A percentile compares a stretch with the other conserved stretches of the same genome.
phyloP scores from a whole-genome alignment of 2,797 vertebrate species.

The Pseudochirops corinnae region DNA sequence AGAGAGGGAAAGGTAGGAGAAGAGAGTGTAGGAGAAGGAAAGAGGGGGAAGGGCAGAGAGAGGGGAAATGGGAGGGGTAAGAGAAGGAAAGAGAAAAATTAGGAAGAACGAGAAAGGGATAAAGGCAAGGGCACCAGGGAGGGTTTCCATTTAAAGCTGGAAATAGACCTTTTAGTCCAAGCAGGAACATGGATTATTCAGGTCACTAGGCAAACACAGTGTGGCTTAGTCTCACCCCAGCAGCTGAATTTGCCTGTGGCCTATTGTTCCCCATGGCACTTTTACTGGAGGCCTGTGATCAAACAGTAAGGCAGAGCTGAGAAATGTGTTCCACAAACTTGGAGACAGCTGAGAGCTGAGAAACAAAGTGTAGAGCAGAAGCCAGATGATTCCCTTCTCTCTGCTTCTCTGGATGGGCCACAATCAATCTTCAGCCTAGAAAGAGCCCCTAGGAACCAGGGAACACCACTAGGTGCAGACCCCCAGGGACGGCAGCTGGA shows the following conservation, averaged over 20 bases:
- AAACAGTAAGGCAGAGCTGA: background rate
- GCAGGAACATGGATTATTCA: background rate
- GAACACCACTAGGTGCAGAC: background rate
- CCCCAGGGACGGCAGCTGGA: background rate
- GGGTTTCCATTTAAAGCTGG: background rate
- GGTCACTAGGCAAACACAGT: background rate
- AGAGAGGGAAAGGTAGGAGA: background rate
- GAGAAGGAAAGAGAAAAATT: background rate
- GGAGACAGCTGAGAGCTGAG: background rate
- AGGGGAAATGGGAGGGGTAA: background rate
- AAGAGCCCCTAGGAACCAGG: background rate
- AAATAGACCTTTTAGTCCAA: background rate
- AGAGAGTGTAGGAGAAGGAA: background rate
- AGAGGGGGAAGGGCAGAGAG: background rate
- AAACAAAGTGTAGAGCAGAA: background rate
- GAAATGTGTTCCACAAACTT: background rate
- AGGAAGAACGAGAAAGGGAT: background rate
- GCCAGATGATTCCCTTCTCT: slow-evolving; percentile 5
- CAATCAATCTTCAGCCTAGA: background rate
- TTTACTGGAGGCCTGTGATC: background rate
- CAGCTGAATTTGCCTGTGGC: background rate
- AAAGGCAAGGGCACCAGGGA: background rate
- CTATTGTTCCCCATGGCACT: background rate
- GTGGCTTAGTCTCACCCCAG: background rate
- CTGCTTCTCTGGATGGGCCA: background rate